These are phyloP conservation scores for Pelobates cultripes DNA, from an alignment of 2,797 vertebrate species.

Conservation along the genomic window DNA sequence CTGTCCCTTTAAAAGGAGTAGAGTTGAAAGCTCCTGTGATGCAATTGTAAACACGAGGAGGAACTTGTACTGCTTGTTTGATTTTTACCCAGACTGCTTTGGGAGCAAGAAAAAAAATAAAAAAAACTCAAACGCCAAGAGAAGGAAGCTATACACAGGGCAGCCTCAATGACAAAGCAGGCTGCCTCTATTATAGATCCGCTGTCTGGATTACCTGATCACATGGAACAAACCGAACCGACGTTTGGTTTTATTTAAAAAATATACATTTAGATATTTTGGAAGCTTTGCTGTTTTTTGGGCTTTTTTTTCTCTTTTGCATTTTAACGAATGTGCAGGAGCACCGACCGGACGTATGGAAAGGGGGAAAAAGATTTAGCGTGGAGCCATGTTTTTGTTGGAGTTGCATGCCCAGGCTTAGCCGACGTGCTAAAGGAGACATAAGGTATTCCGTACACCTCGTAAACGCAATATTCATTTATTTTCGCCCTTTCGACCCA, in stretches of 20 bases:
- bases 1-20: slow-evolving; percentile 45
- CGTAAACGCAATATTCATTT: background rate
- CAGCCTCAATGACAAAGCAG: slow-evolving; percentile 54
- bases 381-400: slow-evolving; percentile 39
- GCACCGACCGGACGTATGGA: slow-evolving; percentile 37
- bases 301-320: slow-evolving; percentile 7
- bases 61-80: slow-evolving; percentile 45
- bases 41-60: slow-evolving; percentile 48
- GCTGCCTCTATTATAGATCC: slow-evolving; percentile 1
- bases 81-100: slow-evolving; percentile 44
- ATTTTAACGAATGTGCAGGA: slow-evolving; percentile 13
- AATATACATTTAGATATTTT: background rate
- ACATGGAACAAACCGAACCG: slow-evolving; percentile 21
- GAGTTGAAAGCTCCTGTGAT: slow-evolving; percentile 9
- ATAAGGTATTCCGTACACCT: background rate
- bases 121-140: slow-evolving; percentile 23
- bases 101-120: slow-evolving; percentile 21
- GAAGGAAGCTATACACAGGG: slow-evolving; percentile 25
- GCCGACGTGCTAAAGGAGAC: slow-evolving; percentile 2
- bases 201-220: slow-evolving; percentile 8
- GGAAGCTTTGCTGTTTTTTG: no score
- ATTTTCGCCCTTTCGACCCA: no score
- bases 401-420: slow-evolving; percentile 21
- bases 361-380: slow-evolving; percentile 15
- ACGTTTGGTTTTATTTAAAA: background rate